Evolutionary conservation across 2,888 invertebrate genomes (phyloP), one percentile per base, ranked within the genome.

Genomic region (Malthinus flaveolus): DNA sequence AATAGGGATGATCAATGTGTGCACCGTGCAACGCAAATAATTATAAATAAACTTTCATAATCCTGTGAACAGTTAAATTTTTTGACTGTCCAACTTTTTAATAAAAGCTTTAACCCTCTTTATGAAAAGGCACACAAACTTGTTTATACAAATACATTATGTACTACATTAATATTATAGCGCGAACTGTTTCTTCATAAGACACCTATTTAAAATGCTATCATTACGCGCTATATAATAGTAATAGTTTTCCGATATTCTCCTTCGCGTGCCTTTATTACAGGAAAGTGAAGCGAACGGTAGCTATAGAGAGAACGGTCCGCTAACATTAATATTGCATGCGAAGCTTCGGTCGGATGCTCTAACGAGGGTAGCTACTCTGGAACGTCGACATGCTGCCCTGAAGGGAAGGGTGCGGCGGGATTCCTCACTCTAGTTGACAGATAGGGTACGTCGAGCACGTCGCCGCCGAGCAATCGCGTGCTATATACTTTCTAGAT

Each of bases 311-410:
- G 50, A 39, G 55, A 63, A 56, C 56, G 63, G 59, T 59, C 72
- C 73, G 71, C 66, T 69, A 70, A 71, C 73, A 75, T 75, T 73
- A 74, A 74, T 74, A 74, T 74, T 74, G 73, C 74, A 73, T 69
- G 73, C 71, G 74, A 73, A 73, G 74, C 68, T 73, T 73, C 73
- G 74, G 73, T 73, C 73, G 74, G 73, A 75, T 75, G 72, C 73
- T 74, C 74, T 75, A 75, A 75, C 74, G 74, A 75, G 74, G 69
- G 68, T 67, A 72, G 72, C 68, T 70, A 69, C 70, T 69, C 72
- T 71, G 69, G 69, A 67, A 66, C 69, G 57, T 53, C 61, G 61
- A 56, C 56, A 62, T 60, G 67, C 56, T 56, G 53, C 51, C 56
- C 60, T 48, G 52, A 37, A 53, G 53, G 49, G 56, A 45, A 50